Percentiles rank a stretch among this genome's conserved stretches.
These are phyloP conservation scores for Drosophila rubida DNA, from an alignment of 2,888 invertebrate species.

Conservation along the genomic window DNA sequence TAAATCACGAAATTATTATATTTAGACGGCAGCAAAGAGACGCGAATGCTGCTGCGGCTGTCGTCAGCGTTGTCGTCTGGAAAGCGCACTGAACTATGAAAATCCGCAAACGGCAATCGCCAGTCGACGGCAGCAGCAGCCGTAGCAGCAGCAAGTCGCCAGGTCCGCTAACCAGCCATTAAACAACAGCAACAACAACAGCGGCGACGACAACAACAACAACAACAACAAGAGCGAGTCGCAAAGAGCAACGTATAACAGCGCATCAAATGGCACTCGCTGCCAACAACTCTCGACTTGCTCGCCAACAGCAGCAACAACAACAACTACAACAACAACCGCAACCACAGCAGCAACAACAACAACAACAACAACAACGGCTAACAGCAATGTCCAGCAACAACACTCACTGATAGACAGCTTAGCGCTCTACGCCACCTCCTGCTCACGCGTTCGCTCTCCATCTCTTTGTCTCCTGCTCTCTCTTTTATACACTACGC, in stretches of 20 bases:
- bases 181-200: constrained; percentile 43
- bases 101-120: constrained; percentile 64
- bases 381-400: constrained; percentile 19
- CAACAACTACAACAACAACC: constrained; percentile 31
- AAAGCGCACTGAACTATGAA: constrained; percentile 82
- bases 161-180: constrained; percentile 62
- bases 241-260: constrained; percentile 41
- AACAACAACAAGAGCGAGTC: constrained; percentile 30
- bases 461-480: neutral
- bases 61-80: constrained; percentile 72
- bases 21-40: constrained; percentile 31
- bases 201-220: constrained; percentile 16
- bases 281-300: constrained; percentile 53
- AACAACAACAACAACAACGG: constrained; percentile 12
- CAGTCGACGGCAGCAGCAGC: constrained; percentile 34
- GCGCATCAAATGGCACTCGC: constrained; percentile 77
- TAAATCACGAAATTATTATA: constrained; percentile 58
- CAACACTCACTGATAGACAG: constrained; percentile 45
- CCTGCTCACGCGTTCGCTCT: neutral
- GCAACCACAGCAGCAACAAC: constrained; percentile 13
- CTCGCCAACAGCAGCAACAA: constrained; percentile 13
- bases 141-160: constrained; percentile 40
- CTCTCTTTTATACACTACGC: constrained; percentile 9
- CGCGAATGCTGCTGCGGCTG: constrained; percentile 34
- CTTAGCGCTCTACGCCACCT: constrained; percentile 7